Percentiles rank a stretch among this genome's conserved stretches.
Conservation (phyloP, 2,888 invertebrate species). For the Hypolimnas misippus region DNA sequence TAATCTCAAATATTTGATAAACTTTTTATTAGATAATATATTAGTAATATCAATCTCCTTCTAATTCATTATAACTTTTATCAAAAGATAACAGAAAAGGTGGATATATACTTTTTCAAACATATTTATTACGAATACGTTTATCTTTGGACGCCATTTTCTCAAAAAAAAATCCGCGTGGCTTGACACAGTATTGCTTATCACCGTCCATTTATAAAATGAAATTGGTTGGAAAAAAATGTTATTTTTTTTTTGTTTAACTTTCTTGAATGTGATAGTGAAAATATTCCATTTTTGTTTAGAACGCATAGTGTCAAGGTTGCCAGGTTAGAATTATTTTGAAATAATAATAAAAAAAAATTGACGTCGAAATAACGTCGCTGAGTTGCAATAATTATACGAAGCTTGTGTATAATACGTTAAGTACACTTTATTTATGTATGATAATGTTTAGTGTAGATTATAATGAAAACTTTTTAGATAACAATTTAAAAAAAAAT, state of each 20-base stretch:
- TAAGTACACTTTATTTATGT: slow-evolving; percentile 57
- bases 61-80: no score
- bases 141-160: no score
- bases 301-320: slow-evolving; percentile 47
- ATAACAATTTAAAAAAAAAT: slow-evolving; percentile 22
- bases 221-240: slow-evolving; percentile 35
- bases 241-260: slow-evolving; percentile 25
- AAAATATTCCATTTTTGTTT: slow-evolving; percentile 76
- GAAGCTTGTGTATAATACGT: slow-evolving; percentile 65
- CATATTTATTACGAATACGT: no score
- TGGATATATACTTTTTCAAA: no score
- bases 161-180: no score
- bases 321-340: slow-evolving; percentile 18
- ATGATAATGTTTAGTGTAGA: slow-evolving; percentile 49
- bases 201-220: no score
- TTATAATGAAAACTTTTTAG: slow-evolving; percentile 42
- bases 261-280: slow-evolving; percentile 68
- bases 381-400: slow-evolving; percentile 73
- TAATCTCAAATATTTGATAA: no score
- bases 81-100: no score
- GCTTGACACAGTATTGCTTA: no score
- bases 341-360: slow-evolving; percentile 26
- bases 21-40: no score
- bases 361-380: slow-evolving; percentile 53
- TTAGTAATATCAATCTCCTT: no score